phyloP scores from a whole-genome alignment of 2,888 invertebrate species.

The Laothoe populi region DNA sequence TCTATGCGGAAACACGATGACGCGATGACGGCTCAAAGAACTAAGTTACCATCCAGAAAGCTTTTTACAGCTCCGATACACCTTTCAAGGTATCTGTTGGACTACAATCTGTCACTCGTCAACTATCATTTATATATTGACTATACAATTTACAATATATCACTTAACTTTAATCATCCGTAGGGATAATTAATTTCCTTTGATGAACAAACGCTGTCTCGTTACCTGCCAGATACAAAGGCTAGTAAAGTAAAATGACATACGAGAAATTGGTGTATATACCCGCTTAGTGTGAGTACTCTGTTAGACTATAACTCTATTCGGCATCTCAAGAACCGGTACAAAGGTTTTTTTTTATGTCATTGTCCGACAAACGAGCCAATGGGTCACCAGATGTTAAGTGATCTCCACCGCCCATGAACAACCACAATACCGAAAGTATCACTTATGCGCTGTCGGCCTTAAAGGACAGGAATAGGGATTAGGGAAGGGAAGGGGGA shows the following conservation, averaged over 20 bases:
- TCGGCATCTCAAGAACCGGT: not conserved
- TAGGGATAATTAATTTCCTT: constrained; percentile 8
- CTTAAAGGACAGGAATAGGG: no score
- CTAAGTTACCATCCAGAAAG: constrained; percentile 9
- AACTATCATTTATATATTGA: not conserved
- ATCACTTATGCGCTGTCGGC: no score
- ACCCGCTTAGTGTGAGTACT: not conserved
- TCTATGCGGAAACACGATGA: not conserved
- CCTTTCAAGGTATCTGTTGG: not conserved
- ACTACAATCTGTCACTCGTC: constrained; percentile 1
- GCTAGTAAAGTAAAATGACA: not conserved
- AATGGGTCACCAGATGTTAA: no score
- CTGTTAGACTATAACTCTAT: not conserved
- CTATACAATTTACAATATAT: constrained; percentile 6
- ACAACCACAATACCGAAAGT: no score
- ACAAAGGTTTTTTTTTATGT: no score
- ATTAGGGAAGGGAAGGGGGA: no score
- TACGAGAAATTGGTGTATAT: constrained; percentile 6
- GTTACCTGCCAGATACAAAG: not conserved
- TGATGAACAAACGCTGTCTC: constrained; percentile 1
- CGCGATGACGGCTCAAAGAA: not conserved
- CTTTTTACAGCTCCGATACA: not conserved
- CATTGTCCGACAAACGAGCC: no score
- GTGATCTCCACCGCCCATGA: no score
- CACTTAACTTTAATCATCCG: constrained; percentile 9